Conservation (phyloP, 2,113 vertebrate species). For the Pipa parva region DNA sequence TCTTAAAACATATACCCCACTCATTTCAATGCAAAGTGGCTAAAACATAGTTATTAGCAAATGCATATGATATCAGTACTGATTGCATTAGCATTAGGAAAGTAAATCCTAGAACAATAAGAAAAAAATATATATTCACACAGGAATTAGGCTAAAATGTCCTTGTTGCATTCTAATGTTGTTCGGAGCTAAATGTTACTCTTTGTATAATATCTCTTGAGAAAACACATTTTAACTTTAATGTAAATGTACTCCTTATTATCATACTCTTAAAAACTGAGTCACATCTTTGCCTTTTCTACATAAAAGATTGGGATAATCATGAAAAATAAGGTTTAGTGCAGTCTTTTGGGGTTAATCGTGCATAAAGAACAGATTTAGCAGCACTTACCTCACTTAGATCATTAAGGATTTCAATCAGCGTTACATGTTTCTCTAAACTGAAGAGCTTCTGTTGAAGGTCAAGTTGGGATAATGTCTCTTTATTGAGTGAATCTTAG, state of each 20-base stretch:
- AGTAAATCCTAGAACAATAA: no score
- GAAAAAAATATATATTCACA: no score
- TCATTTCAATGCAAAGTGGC: no score
- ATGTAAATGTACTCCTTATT: slow-evolving; percentile 24
- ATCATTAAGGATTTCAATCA: slow-evolving; percentile 41
- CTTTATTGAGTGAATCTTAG: slow-evolving; percentile 33
- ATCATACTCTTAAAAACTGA: slow-evolving; percentile 8
- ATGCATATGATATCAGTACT: no score
- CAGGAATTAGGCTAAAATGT: no score
- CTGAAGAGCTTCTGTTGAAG: slow-evolving; percentile 20
- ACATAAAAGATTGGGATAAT: slow-evolving; percentile 39
- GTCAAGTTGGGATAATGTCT: slow-evolving; percentile 41
- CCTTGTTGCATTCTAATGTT: background rate
- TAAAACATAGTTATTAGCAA: no score
- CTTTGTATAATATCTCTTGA: slow-evolving; percentile 6
- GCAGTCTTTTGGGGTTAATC: slow-evolving; percentile 39
- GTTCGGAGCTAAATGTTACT: background rate
- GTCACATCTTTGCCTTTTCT: slow-evolving; percentile 22
- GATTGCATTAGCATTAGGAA: no score
- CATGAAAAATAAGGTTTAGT: slow-evolving; percentile 33
- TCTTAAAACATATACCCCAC: no score
- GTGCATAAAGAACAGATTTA: slow-evolving; percentile 29
- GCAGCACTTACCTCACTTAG: slow-evolving; percentile 31
- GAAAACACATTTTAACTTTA: slow-evolving; percentile 21
- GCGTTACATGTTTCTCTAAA: slow-evolving; percentile 28